Evolutionary conservation across 1,140 invertebrate species (phyloP), one percentile per base, ranked within the genome.

Genomic region (Drosophila hydei): DNA sequence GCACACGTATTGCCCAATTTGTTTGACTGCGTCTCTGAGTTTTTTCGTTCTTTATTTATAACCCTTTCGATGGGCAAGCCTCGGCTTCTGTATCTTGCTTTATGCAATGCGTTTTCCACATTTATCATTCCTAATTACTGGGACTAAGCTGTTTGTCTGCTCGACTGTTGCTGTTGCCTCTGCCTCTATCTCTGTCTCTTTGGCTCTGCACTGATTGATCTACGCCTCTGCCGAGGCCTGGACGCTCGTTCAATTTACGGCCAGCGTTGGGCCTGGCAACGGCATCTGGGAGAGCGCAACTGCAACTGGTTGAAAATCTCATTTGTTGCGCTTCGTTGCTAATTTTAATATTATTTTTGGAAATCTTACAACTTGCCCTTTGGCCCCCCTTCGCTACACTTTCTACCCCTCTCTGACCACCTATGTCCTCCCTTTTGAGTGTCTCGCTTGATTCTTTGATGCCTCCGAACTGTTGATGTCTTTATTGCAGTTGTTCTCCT

Each of bases 281-380:
- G 50, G 64, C 59, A 54, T 48, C 40, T 54, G 48, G 33, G 30
- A 16, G 23, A n/a, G 11, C 40, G 50, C 63, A 47, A 42, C 54
- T 42, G 62, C 56, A 62, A 74, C 56, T 63, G 59, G 27, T 65
- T 54, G 69, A 72, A 68, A 79, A 87, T 67, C 64, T 80, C 83
- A 88, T 88, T 88, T 88, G 75, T 75, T 79, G 69, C 84, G 83
- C 84, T 75, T 79, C 72, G 65, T 88, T 87, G 83, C 83, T 87
- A 76, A 87, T 88, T 88, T 87, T 88, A 75, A 87, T 88, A 87
- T 87, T 88, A 88, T 88, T 88, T 88, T 89, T 79, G 83, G 84
- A 88, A 73, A 83, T 77, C 75, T 83, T 71, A 88, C 83, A 87
- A 76, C 68, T 76, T 72, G 71, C 65, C 73, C 62, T 75, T 65